These are phyloP conservation scores for Aphidius colemani DNA, from an alignment of 2,888 invertebrate genomes.

Conservation along the genomic window DNA sequence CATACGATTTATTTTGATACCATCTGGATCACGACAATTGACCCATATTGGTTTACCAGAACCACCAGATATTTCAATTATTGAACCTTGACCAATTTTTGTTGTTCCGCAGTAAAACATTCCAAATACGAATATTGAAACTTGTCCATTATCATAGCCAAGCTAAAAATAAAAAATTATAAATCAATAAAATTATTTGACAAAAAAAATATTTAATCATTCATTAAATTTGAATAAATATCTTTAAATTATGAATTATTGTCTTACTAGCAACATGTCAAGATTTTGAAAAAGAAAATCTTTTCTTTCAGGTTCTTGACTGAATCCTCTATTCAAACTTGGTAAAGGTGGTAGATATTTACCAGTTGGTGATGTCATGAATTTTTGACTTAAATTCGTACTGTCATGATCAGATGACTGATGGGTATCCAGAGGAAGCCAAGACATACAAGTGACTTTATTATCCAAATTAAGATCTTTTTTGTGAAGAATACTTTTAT, in stretches of 20 bases:
- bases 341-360: slow-evolving; percentile 63
- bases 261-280: slow-evolving; percentile 60
- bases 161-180: slow-evolving; percentile 69
- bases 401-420: slow-evolving; percentile 30
- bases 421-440: slow-evolving; percentile 62
- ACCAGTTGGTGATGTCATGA: slow-evolving; percentile 46
- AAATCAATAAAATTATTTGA: slow-evolving; percentile 7
- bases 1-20: slow-evolving; percentile 46
- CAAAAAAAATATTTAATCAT: not conserved
- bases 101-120: slow-evolving; percentile 80
- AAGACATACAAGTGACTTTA: slow-evolving; percentile 75
- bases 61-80: slow-evolving; percentile 53
- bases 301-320: slow-evolving; percentile 55
- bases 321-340: slow-evolving; percentile 58
- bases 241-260: slow-evolving; percentile 30
- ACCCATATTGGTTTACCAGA: slow-evolving; percentile 52
- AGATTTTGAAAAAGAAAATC: slow-evolving; percentile 60
- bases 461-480: slow-evolving; percentile 55
- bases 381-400: slow-evolving; percentile 29
- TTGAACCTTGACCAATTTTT: slow-evolving; percentile 45
- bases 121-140: slow-evolving; percentile 77
- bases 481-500: slow-evolving; percentile 77
- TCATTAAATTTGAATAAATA: not conserved
- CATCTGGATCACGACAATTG: slow-evolving; percentile 43
- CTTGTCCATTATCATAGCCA: slow-evolving; percentile 74